Conservation (phyloP, 2,888 invertebrate genomes). For the Drosophila dives region DNA sequence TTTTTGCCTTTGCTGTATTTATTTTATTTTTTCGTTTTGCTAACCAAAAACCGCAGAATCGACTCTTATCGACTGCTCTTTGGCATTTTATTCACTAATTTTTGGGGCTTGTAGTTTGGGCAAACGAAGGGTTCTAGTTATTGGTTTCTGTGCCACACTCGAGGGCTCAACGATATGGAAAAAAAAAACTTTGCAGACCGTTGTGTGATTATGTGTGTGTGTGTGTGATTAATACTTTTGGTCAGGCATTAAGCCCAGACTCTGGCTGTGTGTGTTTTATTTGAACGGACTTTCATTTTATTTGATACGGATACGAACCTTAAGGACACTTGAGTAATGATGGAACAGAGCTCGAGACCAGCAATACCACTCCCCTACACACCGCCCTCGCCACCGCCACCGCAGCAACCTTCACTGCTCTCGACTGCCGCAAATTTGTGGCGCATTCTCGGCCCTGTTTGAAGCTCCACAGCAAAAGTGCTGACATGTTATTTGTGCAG, state of each 20-base stretch:
- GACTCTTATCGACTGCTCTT: slow-evolving; percentile 49
- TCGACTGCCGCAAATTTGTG: slow-evolving; percentile 61
- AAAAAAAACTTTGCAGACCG: slow-evolving; percentile 71
- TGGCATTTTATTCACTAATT: slow-evolving; percentile 74
- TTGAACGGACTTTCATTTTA: slow-evolving; percentile 69
- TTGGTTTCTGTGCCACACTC: slow-evolving; percentile 63
- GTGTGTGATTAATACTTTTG: slow-evolving; percentile 78
- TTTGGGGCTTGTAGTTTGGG: slow-evolving; percentile 55
- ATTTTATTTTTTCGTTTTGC: slow-evolving; percentile 27
- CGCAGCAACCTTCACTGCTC: neutral
- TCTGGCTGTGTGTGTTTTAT: slow-evolving; percentile 67
- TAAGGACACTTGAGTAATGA: slow-evolving; percentile 80
- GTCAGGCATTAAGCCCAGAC: slow-evolving; percentile 70
- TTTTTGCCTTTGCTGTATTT: neutral
- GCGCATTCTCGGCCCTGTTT: slow-evolving; percentile 62
- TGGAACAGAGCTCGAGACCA: slow-evolving; percentile 66
- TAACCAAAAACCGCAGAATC: slow-evolving; percentile 44
- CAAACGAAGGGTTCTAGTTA: slow-evolving; percentile 63
- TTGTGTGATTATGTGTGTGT: slow-evolving; percentile 13
- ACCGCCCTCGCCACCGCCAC: neutral
- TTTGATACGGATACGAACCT: slow-evolving; percentile 57
- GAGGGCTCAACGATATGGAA: slow-evolving; percentile 62
- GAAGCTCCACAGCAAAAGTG: slow-evolving; percentile 68
- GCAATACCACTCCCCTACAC: neutral
- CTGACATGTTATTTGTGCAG: slow-evolving; percentile 81